Evolutionary conservation across 1,140 invertebrate genomes (phyloP).

Genomic region (Dinoponera quadriceps): DNA sequence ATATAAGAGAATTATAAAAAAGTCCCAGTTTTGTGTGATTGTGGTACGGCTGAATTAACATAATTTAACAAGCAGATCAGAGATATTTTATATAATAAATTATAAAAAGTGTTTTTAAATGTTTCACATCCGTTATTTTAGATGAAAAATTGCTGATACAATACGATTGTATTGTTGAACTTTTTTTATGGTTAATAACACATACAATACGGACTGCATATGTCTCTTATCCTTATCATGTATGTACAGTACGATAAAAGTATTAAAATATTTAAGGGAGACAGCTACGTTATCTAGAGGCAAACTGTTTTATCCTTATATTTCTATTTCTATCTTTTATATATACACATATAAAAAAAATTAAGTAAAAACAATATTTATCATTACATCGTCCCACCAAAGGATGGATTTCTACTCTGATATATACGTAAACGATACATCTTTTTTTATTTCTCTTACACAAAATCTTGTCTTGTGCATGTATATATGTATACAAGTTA

Average conservation of each 20-base stretch:
- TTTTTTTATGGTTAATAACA: neutral
- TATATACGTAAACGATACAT: neutral
- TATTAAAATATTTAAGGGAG: neutral
- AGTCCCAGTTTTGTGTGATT: conserved; percentile 1
- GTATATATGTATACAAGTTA: conserved; percentile 14
- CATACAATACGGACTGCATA: neutral
- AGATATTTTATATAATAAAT: neutral
- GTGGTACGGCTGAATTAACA: too few species aligned
- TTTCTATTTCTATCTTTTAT: neutral
- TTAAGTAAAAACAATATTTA: neutral
- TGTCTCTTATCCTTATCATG: neutral
- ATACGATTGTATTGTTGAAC: conserved; percentile 15
- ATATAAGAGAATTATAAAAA: neutral
- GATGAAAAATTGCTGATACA: neutral
- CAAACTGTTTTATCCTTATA: neutral
- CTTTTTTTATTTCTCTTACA: conserved; percentile 7
- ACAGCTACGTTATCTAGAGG: neutral
- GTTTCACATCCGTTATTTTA: neutral
- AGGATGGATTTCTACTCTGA: neutral
- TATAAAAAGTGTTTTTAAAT: neutral
- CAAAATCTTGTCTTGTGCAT: conserved; percentile 10
- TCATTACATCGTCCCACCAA: conserved; percentile 4
- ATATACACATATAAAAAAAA: neutral
- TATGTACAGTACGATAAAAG: neutral
- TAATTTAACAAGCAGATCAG: neutral